These are phyloP conservation scores for Cephalotes varians DNA, from an alignment of 2,888 invertebrate species.

Conservation along the genomic window DNA sequence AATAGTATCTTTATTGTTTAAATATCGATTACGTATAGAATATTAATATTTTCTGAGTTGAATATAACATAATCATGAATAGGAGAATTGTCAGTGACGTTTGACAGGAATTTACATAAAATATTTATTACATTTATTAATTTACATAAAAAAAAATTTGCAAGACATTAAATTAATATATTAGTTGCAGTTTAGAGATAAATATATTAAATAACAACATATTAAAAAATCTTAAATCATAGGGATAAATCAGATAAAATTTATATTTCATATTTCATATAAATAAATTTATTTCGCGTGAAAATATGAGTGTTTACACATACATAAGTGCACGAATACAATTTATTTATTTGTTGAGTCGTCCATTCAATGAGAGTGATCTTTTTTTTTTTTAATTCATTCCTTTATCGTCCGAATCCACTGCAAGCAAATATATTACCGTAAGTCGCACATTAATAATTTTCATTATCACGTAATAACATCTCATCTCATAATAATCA, in stretches of 20 bases:
- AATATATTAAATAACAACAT: background rate
- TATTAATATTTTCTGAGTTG: background rate
- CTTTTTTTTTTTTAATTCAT: too few relatives aligned
- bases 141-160: too few relatives aligned
- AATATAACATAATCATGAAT: background rate
- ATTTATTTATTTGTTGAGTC: conserved; percentile 1
- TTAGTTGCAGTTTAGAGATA: background rate
- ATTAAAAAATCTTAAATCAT: background rate
- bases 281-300: conserved; percentile 27
- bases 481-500: too few relatives aligned
- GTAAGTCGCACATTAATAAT: background rate
- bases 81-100: background rate
- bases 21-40: background rate
- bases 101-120: background rate
- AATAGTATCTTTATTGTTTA: background rate
- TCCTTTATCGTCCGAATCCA: conserved; percentile 56
- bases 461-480: too few relatives aligned
- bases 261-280: background rate
- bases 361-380: background rate
- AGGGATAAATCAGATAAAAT: background rate
- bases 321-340: background rate
- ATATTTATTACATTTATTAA: background rate
- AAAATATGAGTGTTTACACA: background rate
- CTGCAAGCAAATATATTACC: conserved; percentile 40
- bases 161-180: background rate